Percentiles rank a stretch among this genome's conserved stretches.
These are phyloP conservation scores for Cephalopachus bancanus DNA, from an alignment of 2,797 vertebrate species.

Conservation along the genomic window DNA sequence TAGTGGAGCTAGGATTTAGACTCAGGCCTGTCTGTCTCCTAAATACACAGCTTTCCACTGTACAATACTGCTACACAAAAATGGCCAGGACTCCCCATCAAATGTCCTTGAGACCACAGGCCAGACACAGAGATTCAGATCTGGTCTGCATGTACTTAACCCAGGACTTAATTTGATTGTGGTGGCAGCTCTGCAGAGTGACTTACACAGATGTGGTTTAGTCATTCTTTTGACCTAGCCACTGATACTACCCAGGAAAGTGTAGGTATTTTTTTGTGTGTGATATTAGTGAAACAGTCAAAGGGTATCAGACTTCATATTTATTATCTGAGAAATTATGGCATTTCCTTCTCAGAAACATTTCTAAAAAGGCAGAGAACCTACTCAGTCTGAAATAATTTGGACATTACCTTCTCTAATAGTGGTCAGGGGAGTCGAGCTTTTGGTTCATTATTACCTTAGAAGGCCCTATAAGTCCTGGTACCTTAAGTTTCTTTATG, in stretches of 20 bases:
- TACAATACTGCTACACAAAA: neutral
- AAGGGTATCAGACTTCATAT: neutral
- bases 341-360: neutral
- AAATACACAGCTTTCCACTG: neutral
- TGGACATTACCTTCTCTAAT: neutral
- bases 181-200: neutral
- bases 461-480: neutral
- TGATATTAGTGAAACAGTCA: neutral
- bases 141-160: rapidly evolving
- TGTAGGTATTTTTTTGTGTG: neutral
- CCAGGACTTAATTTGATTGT: neutral
- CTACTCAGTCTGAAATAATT: neutral
- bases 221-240: neutral
- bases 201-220: too few species aligned
- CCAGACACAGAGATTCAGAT: neutral
- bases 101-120: neutral
- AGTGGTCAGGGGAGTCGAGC: neutral
- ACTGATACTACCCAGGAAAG: neutral
- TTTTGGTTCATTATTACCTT: neutral
- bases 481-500: neutral
- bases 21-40: neutral
- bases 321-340: neutral
- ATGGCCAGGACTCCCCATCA: neutral
- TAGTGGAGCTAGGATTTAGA: neutral
- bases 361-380: neutral